These are phyloP conservation scores for Cosmorhoe ocellata DNA, from an alignment of 2,888 invertebrate species.

Conservation along the genomic window DNA sequence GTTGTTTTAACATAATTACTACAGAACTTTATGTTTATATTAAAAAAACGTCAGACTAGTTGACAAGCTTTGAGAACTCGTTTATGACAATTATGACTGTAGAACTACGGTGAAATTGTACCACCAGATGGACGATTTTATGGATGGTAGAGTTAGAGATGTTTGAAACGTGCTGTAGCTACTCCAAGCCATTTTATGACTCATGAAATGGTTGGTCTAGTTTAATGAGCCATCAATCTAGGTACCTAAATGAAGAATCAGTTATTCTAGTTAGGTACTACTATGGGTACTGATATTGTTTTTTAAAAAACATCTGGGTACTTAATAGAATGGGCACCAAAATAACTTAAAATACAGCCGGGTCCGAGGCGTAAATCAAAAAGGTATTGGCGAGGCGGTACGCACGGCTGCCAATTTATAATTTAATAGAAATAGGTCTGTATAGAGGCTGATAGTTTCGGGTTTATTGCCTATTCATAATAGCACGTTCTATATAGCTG, in stretches of 20 bases:
- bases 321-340: conserved; percentile 29
- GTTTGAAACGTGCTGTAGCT: neutral
- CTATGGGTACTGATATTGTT: too few species aligned
- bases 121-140: neutral
- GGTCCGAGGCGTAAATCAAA: conserved; percentile 35
- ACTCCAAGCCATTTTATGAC: neutral
- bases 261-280: too few species aligned
- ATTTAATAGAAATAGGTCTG: conserved; percentile 38
- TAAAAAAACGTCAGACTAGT: too few species aligned
- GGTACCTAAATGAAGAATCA: neutral
- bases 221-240: neutral
- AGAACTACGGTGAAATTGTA: neutral
- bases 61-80: too few species aligned
- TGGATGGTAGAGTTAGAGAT: neutral
- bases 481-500: conserved; percentile 14
- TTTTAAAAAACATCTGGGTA: conserved; percentile 9
- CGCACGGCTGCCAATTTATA: conserved; percentile 37
- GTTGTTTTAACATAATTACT: too few species aligned
- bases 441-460: conserved; percentile 32
- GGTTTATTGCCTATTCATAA: conserved; percentile 36
- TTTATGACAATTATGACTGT: neutral
- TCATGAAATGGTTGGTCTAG: neutral
- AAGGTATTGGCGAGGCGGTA: conserved; percentile 34
- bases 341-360: conserved; percentile 34
- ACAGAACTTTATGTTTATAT: too few species aligned